Conservation (phyloP, 1,140 invertebrate genomes). For the Sminthurinus signatus region DNA sequence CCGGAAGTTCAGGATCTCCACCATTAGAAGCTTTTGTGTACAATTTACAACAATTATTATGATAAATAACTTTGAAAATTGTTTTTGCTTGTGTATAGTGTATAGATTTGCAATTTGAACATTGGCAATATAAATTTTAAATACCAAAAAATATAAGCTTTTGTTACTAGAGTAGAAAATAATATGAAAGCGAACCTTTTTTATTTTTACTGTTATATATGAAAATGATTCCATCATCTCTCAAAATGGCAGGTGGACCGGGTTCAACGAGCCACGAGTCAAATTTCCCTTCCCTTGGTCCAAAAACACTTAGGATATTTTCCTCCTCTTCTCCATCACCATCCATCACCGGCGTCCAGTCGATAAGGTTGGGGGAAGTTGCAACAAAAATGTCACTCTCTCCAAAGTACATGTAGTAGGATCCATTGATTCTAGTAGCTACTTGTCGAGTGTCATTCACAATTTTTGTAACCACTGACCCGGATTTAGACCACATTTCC, state of each 20-base stretch:
- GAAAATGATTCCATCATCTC: conserved; percentile 28
- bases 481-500: conserved; percentile 35
- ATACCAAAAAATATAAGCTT: too few relatives aligned
- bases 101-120: too few relatives aligned
- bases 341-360: conserved; percentile 28
- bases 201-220: conserved; percentile 34
- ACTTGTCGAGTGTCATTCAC: conserved; percentile 14
- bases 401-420: conserved; percentile 38
- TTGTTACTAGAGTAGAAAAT: too few relatives aligned
- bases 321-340: background rate
- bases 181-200: too few relatives aligned
- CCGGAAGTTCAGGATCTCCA: conserved; percentile 22
- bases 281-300: conserved; percentile 27
- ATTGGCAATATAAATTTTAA: too few relatives aligned
- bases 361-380: conserved; percentile 22
- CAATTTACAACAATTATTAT: too few relatives aligned
- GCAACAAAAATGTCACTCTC: conserved; percentile 27
- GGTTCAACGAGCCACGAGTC: conserved; percentile 36
- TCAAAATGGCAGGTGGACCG: conserved; percentile 32
- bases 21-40: too few relatives aligned
- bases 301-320: conserved; percentile 13
- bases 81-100: too few relatives aligned
- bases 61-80: too few relatives aligned
- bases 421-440: conserved; percentile 28
- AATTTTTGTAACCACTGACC: conserved; percentile 24